Evolutionary conservation across 2,888 invertebrate genomes (phyloP), one percentile per base, ranked within the genome.

Genomic region (Cerastoderma edule): DNA sequence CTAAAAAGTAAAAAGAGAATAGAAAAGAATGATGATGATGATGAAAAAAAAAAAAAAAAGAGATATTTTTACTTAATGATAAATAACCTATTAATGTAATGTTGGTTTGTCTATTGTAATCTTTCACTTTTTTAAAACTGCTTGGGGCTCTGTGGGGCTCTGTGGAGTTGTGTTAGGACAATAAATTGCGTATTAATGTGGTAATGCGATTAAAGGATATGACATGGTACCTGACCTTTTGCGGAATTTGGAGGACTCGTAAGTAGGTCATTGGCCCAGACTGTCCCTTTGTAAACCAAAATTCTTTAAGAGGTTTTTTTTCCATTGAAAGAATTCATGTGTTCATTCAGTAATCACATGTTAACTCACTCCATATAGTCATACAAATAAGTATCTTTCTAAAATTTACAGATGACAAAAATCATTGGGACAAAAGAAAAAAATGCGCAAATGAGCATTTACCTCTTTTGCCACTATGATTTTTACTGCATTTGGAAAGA

Each of bases 181-280:
- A n/a, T n/a, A n/a, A n/a, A n/a, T n/a, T n/a, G n/a, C n/a, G n/a
- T n/a, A n/a, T n/a, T n/a, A n/a, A n/a, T n/a, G n/a, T n/a, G n/a
- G n/a, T n/a, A n/a, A n/a, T n/a, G n/a, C n/a, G n/a, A n/a, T n/a
- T n/a, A n/a, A n/a, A n/a, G n/a, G n/a, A n/a, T n/a, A n/a, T n/a
- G n/a, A n/a, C n/a, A n/a, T n/a, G n/a, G n/a, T n/a, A n/a, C 22
- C 39, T 60, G 60, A 60, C 60, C 60, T 60, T 60, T 60, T 39
- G 24, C 22, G 60, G 60, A 60, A 60, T 60, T 35, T 60, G 10
- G 33, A 39, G 60, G 60, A 39, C 35, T 39, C 39, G 60, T 60
- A 39, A 39, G 24, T 60, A 27, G 60, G 60, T 33, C 60, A 60
- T 22, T 39, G 60, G 39, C 60, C 60, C 27, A 60, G 39, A 39